Base-by-base conservation (phyloP, 1,140 invertebrate genomes). In the Pseudomyrmex dendroicus region DNA sequence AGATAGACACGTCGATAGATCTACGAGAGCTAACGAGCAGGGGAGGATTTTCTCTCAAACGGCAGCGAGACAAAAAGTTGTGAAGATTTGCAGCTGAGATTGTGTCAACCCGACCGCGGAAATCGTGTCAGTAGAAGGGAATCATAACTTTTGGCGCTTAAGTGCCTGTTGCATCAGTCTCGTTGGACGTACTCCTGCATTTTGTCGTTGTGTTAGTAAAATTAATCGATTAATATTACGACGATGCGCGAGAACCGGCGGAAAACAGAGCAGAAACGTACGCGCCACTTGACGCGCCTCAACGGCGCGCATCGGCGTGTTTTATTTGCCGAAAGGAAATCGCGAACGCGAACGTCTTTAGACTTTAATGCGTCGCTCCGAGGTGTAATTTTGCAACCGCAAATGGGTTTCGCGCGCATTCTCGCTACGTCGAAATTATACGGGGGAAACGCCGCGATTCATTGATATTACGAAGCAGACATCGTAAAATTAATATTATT, bases 1-100 rank as follows among this genome's bases (percentile, higher is more conserved):
- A 90, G 90, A 91, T 90, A 74, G 54, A 86, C 48, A 61, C 63
- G 68, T 85, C 87, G 90, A 91, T 90, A 90, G 84, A 91, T 86
- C 73, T 48, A 59, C 63, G 63, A 59, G 63, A 59, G 59, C 63
- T 54, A 44, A 78, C 59, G 56, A 57, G 73, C 46, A 57, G 54
- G 56, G 67, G 17, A 70, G 80, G 64, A 77, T 84, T 50, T 56
- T 82, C 17, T 35, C 62, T 56, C 50, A 61, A 57, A 61, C 56
- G 57, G 64, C 59, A 44, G 13, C 56, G 46, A 84, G 80, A 84
- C 59, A 85, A 89, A 86, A 76, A 63, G 57, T 46, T 12, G 4
- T 44, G 4, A 44, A 66, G 85, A 88, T 89, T 89, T 72, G 77
- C 84, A 73, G 76, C 82, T 67, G 52, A 89, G 89, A 89, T 89